Base-by-base conservation (phyloP, 2,113 vertebrate species). In the Calonectris borealis region DNA sequence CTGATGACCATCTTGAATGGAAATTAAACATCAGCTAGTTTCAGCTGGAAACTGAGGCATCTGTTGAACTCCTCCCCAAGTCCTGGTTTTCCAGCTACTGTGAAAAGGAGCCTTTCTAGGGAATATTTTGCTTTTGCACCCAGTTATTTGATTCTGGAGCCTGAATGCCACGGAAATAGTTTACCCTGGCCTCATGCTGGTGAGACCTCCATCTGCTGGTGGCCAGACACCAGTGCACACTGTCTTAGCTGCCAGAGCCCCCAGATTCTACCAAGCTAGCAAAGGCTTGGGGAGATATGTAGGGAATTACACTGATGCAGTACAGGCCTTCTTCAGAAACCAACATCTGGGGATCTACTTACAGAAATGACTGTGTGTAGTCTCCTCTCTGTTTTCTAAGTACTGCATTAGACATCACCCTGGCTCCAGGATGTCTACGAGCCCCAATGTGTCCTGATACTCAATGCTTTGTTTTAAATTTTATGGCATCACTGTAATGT, bases 141-240 rank as follows among this genome's bases (percentile, higher is more conserved):
- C 66, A 40, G 62, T 40, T 54, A 21, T 19, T 79, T 10, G 8
- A n/a, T 57, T 65, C 51, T 55, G 60, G 17, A 83, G 58, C 55
- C 52, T 29, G 55, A 72, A 49, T 27, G 31, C 70, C 4, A 4
- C 36, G 6, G 70, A 13, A 20, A 34, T n/a, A 18, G 20, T 40
- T 89, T 32, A 7, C 82, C 34, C 65, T 38, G 71, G 32, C n/a
- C 40, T 75, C 17, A 13, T 36, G 31, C 70, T 38, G 72, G 20
- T 34, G 75, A 93, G 46, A 79, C 68, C 82, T 73, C 88, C 94
- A 95, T 66, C 93, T 97, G 92, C 86, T 93, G 95, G 93, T 83
- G 72, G 79, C n/a, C 70, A 25, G n/a, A 17, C 75, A 57, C 58
- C 8, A 36, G 38, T 48, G 88, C 90, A 77, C 13, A 7, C 22